A percentile compares a stretch with the other conserved stretches of the same genome.
Conservation (phyloP, 2,113 vertebrate genomes). For the Ictalurus furcatus region DNA sequence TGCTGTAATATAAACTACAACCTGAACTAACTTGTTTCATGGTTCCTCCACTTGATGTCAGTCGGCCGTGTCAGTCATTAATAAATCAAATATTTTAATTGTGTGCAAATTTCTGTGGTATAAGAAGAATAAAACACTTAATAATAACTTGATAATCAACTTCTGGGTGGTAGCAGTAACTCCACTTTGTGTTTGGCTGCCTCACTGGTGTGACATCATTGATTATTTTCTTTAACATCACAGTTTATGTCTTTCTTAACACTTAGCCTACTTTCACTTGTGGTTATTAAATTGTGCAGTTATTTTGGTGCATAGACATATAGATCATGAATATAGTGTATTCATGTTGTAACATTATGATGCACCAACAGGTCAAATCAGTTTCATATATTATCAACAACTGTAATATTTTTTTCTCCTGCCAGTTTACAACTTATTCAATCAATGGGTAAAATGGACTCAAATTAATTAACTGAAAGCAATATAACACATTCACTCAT, state of each 20-base stretch:
- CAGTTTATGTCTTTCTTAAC: not conserved
- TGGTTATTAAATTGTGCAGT: not conserved
- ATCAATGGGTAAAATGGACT: not conserved
- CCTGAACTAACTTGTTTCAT: not conserved
- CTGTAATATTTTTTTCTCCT: not conserved
- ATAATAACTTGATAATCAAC: not conserved
- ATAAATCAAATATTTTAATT: not conserved
- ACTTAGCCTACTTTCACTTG: not conserved
- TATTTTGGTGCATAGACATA: not conserved
- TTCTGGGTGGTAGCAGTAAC: not conserved
- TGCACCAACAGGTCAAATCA: not conserved
- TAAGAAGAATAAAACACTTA: not conserved
- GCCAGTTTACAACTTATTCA: not conserved
- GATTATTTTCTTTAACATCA: not conserved
- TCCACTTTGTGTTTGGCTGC: not conserved
- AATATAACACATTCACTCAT: not conserved
- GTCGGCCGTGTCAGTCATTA: not conserved
- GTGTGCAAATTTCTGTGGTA: not conserved
- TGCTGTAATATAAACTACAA: not conserved
- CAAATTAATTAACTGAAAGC: not conserved
- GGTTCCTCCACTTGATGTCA: not conserved
- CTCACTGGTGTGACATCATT: too few relatives aligned
- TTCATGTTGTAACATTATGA: not conserved
- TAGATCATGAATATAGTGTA: not conserved
- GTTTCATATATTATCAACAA: not conserved